Base-by-base conservation (phyloP, 2,888 invertebrate genomes). In the Caenorhabditis sp. region DNA sequence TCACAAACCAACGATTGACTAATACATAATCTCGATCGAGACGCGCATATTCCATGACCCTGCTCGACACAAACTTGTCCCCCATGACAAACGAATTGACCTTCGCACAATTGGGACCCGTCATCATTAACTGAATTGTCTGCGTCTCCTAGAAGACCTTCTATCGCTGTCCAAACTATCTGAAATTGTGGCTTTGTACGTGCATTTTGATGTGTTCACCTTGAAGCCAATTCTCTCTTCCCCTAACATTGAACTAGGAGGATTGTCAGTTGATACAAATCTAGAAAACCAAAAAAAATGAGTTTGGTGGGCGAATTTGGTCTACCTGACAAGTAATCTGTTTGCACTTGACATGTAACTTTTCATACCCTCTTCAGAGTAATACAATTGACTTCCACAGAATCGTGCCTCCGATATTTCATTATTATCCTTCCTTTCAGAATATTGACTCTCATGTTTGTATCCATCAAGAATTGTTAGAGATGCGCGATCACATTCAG, bases 371-470 rank as follows among this genome's bases (percentile, higher is more conserved):
- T 88, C 88, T 36, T 88, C 89, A 71, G 87, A 87, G 78, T 89
- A 89, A 73, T 89, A 89, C 27, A 86, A 80, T n/a, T 88, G 83
- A 72, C 88, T 88, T 14, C 89, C 89, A 76, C 89, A 89, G 72
- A 88, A 89, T 26, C 70, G 63, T 4, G 79, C 76, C 23, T 76
- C 72, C 0, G 76, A 71, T 14, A 64, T 58, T 58, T 69, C 74
- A 8, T 60, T 57, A 0, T 65, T 54, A 17, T 69, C 73, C 17
- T 65, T 69, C n/a, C 60, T 50, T 6, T 69, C 69, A 6, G 43
- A 43, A 43, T 43, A 43, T 10, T 10, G 12, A 17, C 43, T 43
- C 26, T 81, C 82, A 63, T 85, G 83, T n/a, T 79, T 77, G 65
- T 84, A 86, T 14, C 89, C 89, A 74, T 89, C 89, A 61, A 88